Base-by-base conservation (phyloP, 2,888 invertebrate genomes). In the Aspidiotus rigidus region DNA sequence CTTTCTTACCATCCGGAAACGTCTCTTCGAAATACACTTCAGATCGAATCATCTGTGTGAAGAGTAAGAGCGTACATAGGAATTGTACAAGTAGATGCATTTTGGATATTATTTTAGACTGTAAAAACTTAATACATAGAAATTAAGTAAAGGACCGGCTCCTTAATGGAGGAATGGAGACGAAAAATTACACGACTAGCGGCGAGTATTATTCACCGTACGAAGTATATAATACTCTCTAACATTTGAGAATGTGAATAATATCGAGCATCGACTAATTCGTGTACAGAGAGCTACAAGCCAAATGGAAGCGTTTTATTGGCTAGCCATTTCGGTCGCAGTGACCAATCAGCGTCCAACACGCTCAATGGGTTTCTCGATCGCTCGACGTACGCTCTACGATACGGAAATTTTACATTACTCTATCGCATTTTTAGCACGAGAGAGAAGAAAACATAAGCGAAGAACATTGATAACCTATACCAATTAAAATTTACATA, bases 21-120 rank as follows among this genome's bases (percentile, higher is more conserved):
- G 85, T 88, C 77, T 92, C 92, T 77, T 91, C 87, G 74, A 87
- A 85, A 80, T 82, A 87, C 73, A 90, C 83, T 76, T 89, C 85
- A 76, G 86, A 87, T 76, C 82, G 82, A 74, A 83, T 84, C 75
- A 82, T 78, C 77, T 81, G 82, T 76, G 85, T 77, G 75, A 81
- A 16, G 17, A 71, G 17, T 13, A 71, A 63, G 13, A 71, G 64
- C 15, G 69, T 55, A 11, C 71, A 55, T 55, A 69, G n/a, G 28
- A 28, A 28, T 40, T 62, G 49, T 39, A 69, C 17, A 7, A 62
- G 44, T 15, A 55, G 17, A 56, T 54, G 40, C 69, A 69, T 69
- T 55, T 69, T 69, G 49, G 44, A 42, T 28, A 28, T 28, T 28
- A 28, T 28, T 28, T 28, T 28, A 28, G 28, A 28, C 5, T 28